phyloP scores from a whole-genome alignment of 1,140 invertebrate genomes.

The Heterodera carotae region DNA sequence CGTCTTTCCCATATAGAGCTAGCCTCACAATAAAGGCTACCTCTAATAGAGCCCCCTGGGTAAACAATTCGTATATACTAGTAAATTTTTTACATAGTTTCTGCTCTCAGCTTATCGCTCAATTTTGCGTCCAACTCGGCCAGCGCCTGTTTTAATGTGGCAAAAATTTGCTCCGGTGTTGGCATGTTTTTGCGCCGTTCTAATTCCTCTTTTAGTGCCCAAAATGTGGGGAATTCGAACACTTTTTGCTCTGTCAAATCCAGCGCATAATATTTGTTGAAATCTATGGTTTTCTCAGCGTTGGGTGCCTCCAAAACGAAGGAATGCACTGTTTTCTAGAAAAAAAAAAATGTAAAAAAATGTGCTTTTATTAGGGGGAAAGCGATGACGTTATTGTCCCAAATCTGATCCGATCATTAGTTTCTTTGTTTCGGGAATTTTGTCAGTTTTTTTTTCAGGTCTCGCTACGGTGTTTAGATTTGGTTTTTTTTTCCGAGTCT shows the following conservation, averaged over 20 bases:
- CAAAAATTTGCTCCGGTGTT: not conserved
- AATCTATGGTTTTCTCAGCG: not conserved
- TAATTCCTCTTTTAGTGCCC: not conserved
- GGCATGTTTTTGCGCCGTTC: not conserved
- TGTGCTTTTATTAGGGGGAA: no score
- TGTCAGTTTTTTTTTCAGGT: no score
- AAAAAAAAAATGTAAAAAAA: not conserved
- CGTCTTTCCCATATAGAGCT: no score
- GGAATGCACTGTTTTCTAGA: not conserved
- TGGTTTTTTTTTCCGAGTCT: no score
- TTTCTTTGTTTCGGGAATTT: no score
- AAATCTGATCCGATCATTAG: no score
- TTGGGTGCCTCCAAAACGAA: not conserved
- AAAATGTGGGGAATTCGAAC: not conserved
- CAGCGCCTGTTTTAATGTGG: not conserved
- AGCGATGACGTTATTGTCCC: no score
- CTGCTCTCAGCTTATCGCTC: not conserved
- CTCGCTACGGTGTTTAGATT: no score
- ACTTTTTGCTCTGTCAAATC: not conserved
- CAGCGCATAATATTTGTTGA: not conserved
- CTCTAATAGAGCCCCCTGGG: no score
- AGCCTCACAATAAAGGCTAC: no score
- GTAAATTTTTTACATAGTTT: not conserved
- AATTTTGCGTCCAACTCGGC: not conserved
- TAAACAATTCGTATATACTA: not conserved